Base-by-base conservation (phyloP, 2,797 vertebrate genomes). In the Eulemur albifrons region DNA sequence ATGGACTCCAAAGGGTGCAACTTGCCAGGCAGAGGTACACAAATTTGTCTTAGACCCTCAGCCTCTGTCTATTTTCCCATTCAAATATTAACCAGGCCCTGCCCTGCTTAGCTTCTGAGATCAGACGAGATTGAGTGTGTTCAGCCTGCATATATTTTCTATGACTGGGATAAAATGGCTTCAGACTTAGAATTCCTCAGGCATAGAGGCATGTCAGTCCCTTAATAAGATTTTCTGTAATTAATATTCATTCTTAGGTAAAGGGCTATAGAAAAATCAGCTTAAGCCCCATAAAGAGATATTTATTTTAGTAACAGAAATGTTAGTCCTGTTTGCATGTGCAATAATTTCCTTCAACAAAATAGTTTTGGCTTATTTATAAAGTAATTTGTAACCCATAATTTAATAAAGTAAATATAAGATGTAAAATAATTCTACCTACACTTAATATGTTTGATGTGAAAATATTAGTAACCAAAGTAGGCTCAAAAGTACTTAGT, bases 201-300 rank as follows among this genome's bases (percentile, higher is more conserved):
- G 45, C 77, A 90, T 5, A 45, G 13, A 67, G 79, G 80, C 61
- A 61, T 77, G 52, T 76, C 48, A 86, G 32, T 63, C 35, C n/a
- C 8, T 92, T 93, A 96, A 88, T 95, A 72, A 90, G 69, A 96
- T 76, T 94, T 94, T 88, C 70, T 72, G 25, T 88, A 90, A 92
- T 97, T 96, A 96, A 89, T 95, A 96, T 92, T 92, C 40, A 83
- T 96, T 50, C 81, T 92, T 95, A 73, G 84, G 40, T 45, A 95
- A 32, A 88, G 30, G 45, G 48, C 30, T 73, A n/a, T 35, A 76
- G 61, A 45, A 69, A 95, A 95, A 92, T 90, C 54, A 83, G 32
- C 30, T 92, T 83, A 96, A 92, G 43, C 52, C 12, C 88, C 84
- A 90, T 97, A 88, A 94, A 93, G 40, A 30, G 50, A 88, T 93